Evolutionary conservation across 2,797 vertebrate genomes (phyloP).

Genomic region (Phrynocephalus guinanensis): DNA sequence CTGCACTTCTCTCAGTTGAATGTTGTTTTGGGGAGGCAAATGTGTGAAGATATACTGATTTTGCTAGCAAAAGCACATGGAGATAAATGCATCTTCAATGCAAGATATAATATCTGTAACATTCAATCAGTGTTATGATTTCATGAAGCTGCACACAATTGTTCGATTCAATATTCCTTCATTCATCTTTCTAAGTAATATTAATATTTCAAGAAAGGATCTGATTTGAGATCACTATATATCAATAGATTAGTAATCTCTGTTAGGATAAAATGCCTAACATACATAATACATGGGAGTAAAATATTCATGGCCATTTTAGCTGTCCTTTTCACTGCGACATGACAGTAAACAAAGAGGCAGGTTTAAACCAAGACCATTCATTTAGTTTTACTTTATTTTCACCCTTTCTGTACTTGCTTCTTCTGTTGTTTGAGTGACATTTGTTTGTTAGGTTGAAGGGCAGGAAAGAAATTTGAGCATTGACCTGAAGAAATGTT

Average conservation of each 20-base stretch:
- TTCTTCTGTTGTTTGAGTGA: slow-evolving; percentile 65
- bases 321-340: slow-evolving; percentile 35
- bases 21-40: not conserved
- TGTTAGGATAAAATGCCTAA: slow-evolving; percentile 7
- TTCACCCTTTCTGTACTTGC: slow-evolving; percentile 55
- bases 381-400: slow-evolving; percentile 61
- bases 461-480: slow-evolving; percentile 67
- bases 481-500: slow-evolving; percentile 71
- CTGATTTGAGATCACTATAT: not conserved
- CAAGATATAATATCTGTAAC: not conserved
- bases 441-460: slow-evolving; percentile 75
- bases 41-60: not conserved
- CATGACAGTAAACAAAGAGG: slow-evolving; percentile 38
- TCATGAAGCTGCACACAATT: not conserved
- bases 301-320: slow-evolving; percentile 31
- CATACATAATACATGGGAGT: not conserved
- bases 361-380: slow-evolving; percentile 47
- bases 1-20: not conserved
- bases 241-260: not conserved
- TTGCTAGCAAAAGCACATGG: not conserved
- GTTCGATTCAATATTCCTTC: not conserved
- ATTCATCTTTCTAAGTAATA: not conserved
- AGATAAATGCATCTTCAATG: not conserved
- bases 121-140: slow-evolving; percentile 1
- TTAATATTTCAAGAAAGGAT: slow-evolving; percentile 1